Percentiles rank a stretch among this genome's conserved stretches.
Evolutionary conservation across 1,140 invertebrate genomes (phyloP).

Genomic region (Holotrichia oblita): DNA sequence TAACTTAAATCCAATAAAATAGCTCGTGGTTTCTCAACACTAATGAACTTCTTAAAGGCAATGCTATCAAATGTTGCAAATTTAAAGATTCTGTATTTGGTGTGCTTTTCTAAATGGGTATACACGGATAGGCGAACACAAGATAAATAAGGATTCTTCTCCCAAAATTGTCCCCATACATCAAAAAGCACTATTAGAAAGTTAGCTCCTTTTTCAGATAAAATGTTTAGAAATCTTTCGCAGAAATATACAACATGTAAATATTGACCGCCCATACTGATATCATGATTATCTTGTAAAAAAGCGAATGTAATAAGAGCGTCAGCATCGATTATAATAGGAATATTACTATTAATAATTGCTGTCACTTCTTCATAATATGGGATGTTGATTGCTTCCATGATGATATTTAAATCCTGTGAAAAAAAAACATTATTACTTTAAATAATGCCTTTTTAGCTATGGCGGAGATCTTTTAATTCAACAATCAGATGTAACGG

Average conservation of each 20-base stretch:
- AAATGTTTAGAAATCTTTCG: conserved; percentile 28
- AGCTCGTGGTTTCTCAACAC: conserved; percentile 4
- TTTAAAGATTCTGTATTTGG: background rate
- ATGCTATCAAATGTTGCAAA: background rate
- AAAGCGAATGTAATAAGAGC: background rate
- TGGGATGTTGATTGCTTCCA: background rate
- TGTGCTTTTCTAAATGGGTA: conserved; percentile 26
- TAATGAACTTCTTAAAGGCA: background rate
- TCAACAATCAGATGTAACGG: too few relatives aligned
- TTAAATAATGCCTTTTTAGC: too few relatives aligned
- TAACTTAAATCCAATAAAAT: conserved; percentile 12
- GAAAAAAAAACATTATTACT: too few relatives aligned
- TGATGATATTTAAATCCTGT: background rate
- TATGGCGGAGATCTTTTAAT: too few relatives aligned
- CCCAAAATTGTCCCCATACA: background rate
- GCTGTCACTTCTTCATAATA: background rate
- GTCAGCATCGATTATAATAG: conserved; percentile 33
- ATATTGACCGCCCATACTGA: background rate
- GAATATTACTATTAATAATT: conserved; percentile 32
- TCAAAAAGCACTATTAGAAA: conserved; percentile 13
- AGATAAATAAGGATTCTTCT: background rate
- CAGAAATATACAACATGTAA: conserved; percentile 24
- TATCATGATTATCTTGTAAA: conserved; percentile 11
- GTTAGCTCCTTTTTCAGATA: conserved; percentile 5
- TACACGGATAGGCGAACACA: background rate